Percentiles rank a stretch among this genome's conserved stretches.
These are phyloP conservation scores for Stenodera caucasica DNA, from an alignment of 2,888 invertebrate species.

Conservation along the genomic window DNA sequence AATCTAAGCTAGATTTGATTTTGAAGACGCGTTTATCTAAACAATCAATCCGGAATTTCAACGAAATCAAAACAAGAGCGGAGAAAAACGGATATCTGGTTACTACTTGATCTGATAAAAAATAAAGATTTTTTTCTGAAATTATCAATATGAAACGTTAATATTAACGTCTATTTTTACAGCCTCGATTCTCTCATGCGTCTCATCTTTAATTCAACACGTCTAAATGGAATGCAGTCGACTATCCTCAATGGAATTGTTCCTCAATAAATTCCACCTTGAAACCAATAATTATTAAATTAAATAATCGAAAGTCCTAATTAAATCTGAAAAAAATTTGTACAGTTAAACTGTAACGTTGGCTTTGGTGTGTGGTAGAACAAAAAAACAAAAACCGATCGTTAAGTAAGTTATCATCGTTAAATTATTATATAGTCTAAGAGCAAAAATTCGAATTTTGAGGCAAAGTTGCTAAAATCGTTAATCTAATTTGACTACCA, in stretches of 20 bases:
- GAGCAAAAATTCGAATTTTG: too few relatives aligned
- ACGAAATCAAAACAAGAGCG: too few relatives aligned
- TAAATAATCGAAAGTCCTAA: not conserved
- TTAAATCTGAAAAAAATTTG: not conserved
- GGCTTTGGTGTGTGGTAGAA: too few relatives aligned
- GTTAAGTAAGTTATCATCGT: too few relatives aligned
- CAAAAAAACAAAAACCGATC: too few relatives aligned
- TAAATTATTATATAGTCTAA: too few relatives aligned
- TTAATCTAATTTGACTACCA: too few relatives aligned
- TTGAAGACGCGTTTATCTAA: not conserved
- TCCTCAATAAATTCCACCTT: not conserved
- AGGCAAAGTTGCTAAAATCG: too few relatives aligned
- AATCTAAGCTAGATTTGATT: not conserved
- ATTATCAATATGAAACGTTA: not conserved
- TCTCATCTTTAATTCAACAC: slow-evolving; percentile 6
- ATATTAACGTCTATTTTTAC: not conserved
- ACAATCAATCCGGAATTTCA: not conserved
- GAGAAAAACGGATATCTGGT: not conserved
- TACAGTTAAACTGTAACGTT: too few relatives aligned
- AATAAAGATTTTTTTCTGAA: too few relatives aligned
- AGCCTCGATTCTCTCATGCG: not conserved
- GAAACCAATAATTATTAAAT: not conserved
- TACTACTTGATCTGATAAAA: not conserved
- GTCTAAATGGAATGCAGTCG: not conserved
- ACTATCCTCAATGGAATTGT: not conserved